These are phyloP conservation scores for Drosophila nebulosa DNA, from an alignment of 1,140 invertebrate genomes.

Conservation along the genomic window DNA sequence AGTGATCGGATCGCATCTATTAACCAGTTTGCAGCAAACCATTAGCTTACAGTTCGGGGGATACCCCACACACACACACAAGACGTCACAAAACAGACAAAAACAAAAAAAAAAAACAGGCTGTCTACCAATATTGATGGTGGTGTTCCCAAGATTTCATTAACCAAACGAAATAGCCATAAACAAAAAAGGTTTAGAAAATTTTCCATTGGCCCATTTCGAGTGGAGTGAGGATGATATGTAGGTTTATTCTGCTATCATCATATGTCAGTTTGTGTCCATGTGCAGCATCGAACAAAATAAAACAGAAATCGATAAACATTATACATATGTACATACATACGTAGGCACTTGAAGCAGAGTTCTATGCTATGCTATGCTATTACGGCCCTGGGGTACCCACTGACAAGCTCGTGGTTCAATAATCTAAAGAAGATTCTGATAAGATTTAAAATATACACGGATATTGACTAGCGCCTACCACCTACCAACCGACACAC, in stretches of 20 bases:
- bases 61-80: background rate
- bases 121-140: slow-evolving; percentile 22
- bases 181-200: slow-evolving; percentile 27
- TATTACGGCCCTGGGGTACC: slow-evolving; percentile 7
- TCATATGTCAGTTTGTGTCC: background rate
- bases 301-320: no score
- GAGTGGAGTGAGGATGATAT: background rate
- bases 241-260: background rate
- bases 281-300: no score
- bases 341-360: no score
- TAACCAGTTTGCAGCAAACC: background rate
- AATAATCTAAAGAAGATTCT: slow-evolving; percentile 61
- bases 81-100: background rate
- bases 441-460: slow-evolving; percentile 54
- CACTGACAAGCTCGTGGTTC: slow-evolving; percentile 40
- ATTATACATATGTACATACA: no score
- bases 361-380: no score
- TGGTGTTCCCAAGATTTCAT: slow-evolving; percentile 33
- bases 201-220: slow-evolving; percentile 51
- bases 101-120: background rate
- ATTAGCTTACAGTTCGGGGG: background rate
- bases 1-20: background rate
- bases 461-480: slow-evolving; percentile 8
- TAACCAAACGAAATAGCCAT: slow-evolving; percentile 16
- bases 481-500: background rate